Percentiles rank a stretch among this genome's conserved stretches.
These are phyloP conservation scores for Tenrec ecaudatus DNA, from an alignment of 2,113 vertebrate species.

Conservation along the genomic window DNA sequence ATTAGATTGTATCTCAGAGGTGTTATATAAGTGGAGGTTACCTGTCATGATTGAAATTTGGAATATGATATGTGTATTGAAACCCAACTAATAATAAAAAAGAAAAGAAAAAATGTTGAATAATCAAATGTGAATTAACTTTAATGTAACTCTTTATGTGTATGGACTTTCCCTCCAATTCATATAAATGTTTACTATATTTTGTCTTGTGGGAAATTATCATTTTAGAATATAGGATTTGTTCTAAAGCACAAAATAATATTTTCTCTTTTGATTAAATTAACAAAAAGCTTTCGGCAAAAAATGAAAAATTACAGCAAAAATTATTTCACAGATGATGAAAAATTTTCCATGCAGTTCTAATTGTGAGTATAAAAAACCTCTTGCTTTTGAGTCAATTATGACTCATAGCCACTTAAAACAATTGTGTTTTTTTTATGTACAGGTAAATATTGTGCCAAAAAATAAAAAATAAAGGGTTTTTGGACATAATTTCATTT, in stretches of 20 bases:
- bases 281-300: slow-evolving; percentile 57
- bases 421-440: slow-evolving; percentile 7
- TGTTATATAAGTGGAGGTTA: no score
- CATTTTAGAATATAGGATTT: slow-evolving; percentile 61
- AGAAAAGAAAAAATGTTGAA: no score
- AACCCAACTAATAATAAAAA: no score
- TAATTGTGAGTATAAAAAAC: not conserved
- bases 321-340: slow-evolving; percentile 64
- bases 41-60: no score
- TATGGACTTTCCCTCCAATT: slow-evolving; percentile 15
- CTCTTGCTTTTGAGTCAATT: not conserved
- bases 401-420: not conserved
- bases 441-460: not conserved
- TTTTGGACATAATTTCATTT: not conserved
- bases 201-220: not conserved
- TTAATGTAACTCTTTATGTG: not conserved
- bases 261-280: slow-evolving; percentile 62
- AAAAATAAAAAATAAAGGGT: slow-evolving; percentile 1
- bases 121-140: slow-evolving; percentile 42
- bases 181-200: slow-evolving; percentile 34
- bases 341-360: slow-evolving; percentile 29
- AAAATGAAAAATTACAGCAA: slow-evolving; percentile 42
- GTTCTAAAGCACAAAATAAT: slow-evolving; percentile 1
- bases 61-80: no score
- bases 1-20: no score